Evolutionary conservation across 2,113 vertebrate species (phyloP).

Genomic region (Eptatretus burgeri): DNA sequence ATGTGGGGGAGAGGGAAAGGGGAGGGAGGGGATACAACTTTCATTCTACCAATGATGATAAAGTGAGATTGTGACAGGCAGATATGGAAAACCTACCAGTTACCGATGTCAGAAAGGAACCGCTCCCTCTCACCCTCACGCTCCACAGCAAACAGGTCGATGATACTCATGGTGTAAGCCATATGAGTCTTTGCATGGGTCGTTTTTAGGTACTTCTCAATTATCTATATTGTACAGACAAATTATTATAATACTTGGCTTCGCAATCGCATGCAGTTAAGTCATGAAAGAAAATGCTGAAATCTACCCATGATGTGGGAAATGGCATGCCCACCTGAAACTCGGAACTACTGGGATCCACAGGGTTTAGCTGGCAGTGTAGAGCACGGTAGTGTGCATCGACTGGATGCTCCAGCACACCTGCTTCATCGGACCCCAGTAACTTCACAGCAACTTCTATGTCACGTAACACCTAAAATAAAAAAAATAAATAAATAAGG

Average conservation of each 20-base stretch:
- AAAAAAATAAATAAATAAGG: neutral
- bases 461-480: conserved; percentile 33
- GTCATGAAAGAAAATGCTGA: too few relatives aligned
- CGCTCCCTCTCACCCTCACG: conserved; percentile 20
- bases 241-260: too few relatives aligned
- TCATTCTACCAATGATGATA: too few relatives aligned
- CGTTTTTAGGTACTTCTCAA: conserved; percentile 31
- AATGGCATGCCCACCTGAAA: conserved; percentile 21
- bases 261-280: too few relatives aligned
- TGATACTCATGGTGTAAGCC: conserved; percentile 35
- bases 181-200: conserved; percentile 45
- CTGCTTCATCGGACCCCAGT: conserved; percentile 19
- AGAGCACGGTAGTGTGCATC: conserved; percentile 28
- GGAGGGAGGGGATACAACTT: too few relatives aligned
- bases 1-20: neutral
- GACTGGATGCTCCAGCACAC: conserved; percentile 27
- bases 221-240: conserved; percentile 16
- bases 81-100: conserved; percentile 20
- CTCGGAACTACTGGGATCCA: conserved; percentile 20
- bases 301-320: too few relatives aligned
- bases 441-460: conserved; percentile 52
- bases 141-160: conserved; percentile 35
- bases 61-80: too few relatives aligned
- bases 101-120: conserved; percentile 28
- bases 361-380: conserved; percentile 22